Evolutionary conservation across 2,888 invertebrate species (phyloP), one percentile per base, ranked within the genome.

Genomic region (Caradrina clavipalpis): DNA sequence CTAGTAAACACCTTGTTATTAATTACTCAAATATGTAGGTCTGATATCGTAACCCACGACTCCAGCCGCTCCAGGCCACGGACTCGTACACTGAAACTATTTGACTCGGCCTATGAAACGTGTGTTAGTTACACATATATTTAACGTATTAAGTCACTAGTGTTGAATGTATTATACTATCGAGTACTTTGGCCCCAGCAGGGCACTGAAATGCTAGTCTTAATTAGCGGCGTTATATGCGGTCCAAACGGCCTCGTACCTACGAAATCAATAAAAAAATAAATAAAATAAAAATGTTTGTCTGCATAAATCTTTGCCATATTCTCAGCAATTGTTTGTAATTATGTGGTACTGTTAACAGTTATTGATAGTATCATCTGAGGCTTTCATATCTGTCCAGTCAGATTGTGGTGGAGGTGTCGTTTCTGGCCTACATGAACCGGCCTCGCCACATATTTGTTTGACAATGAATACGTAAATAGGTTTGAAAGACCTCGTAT

Each of bases 381-480:
- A 83, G 78, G 80, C 74, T 84, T 83, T 85, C 85, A 69, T 71
- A 63, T 76, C 68, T 84, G 69, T 63, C 15, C 39, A 53, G 73
- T 79, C 60, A 65, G 53, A 61, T 64, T 21, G 58, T 65, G 81
- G 70, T 53, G 8, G 69, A 39, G 17, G 69, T 19, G 78, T 19
- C 50, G 56, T 49, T 54, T 45, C 15, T 47, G 64, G 59, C 67
- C 56, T 51, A 54, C 26, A 21, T 7, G 10, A 42, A 17, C 65
- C 49, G 62, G 53, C 55, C 54, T 57, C 62, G 22, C 61, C 63
- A 59, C 55, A 45, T 11, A 31, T n/a, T 31, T 55, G 57, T 26
- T 62, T 71, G 62, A 68, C 73, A 59, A 35, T 63, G 69, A 76
- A 84, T 82, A 80, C 85, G 83, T 83, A 76, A 84, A 60, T 75